A percentile compares a stretch with the other conserved stretches of the same genome.
Evolutionary conservation across 1,140 invertebrate genomes (phyloP).

Genomic region (Andrena cerasifolii): DNA sequence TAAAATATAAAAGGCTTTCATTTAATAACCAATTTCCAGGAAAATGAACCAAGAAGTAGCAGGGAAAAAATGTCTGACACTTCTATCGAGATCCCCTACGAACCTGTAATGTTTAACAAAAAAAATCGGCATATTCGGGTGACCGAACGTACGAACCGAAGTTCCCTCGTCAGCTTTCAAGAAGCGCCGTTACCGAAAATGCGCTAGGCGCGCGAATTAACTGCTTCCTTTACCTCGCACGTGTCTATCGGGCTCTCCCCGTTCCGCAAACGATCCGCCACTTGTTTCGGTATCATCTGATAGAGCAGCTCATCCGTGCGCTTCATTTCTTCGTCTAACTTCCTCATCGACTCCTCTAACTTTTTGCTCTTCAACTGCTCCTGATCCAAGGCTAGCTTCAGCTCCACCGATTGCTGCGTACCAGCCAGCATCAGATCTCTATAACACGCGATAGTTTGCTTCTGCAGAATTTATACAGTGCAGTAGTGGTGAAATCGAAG

Average conservation of each 20-base stretch:
- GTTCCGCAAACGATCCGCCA: slow-evolving; percentile 94
- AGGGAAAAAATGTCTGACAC: no score
- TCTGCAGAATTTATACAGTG: neutral
- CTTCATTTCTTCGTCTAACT: slow-evolving; percentile 97
- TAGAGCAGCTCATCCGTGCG: slow-evolving; percentile 97
- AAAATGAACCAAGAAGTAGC: no score
- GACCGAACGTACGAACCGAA: no score
- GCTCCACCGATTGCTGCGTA: slow-evolving; percentile 97
- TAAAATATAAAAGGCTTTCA: no score
- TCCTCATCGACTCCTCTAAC: slow-evolving; percentile 97
- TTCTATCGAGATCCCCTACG: no score
- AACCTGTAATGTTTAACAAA: no score
- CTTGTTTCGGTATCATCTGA: slow-evolving; percentile 99
- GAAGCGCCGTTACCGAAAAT: no score
- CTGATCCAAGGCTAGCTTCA: slow-evolving; percentile 97
- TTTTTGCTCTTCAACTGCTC: slow-evolving; percentile 98
- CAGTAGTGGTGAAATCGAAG: no score
- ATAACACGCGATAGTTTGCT: neutral
- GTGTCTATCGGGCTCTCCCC: slow-evolving; percentile 97
- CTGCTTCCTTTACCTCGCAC: slow-evolving; percentile 90
- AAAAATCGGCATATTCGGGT: no score
- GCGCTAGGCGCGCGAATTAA: no score
- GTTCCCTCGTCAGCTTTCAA: no score
- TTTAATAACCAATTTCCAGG: no score
- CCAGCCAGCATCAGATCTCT: slow-evolving; percentile 98